A percentile compares a stretch with the other conserved stretches of the same genome.
These are phyloP conservation scores for Trichoplusia ni DNA, from an alignment of 1,140 invertebrate species.

Conservation along the genomic window DNA sequence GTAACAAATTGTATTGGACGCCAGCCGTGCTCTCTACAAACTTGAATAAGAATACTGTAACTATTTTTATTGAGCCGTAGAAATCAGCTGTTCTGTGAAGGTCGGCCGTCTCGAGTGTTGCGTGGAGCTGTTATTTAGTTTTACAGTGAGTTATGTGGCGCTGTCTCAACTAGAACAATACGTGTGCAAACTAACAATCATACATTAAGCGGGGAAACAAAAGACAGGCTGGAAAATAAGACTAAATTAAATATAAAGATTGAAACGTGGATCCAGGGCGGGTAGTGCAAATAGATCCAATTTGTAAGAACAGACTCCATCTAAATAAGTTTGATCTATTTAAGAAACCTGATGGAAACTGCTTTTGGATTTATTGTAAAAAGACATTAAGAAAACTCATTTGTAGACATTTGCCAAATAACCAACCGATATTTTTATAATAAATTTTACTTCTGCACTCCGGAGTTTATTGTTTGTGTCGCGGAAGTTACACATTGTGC, in stretches of 20 bases:
- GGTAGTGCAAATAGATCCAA: no score
- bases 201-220: constrained; percentile 8
- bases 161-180: constrained; percentile 23
- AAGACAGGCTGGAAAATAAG: constrained; percentile 5
- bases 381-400: no score
- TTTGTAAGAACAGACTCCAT: no score
- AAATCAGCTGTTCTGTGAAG: constrained; percentile 51
- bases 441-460: no score
- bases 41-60: constrained; percentile 20
- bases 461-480: no score
- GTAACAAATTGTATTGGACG: constrained; percentile 34
- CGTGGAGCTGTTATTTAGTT: constrained; percentile 35
- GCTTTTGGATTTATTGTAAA: no score
- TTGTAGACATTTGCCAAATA: no score
- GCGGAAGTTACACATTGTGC: no score
- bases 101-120: constrained; percentile 34
- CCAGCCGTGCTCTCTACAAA: constrained; percentile 28
- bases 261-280: constrained; percentile 10
- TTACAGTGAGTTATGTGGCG: constrained; percentile 16
- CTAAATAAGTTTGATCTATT: no score
- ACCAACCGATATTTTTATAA: no score
- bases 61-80: constrained; percentile 35
- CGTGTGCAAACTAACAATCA: constrained; percentile 2
- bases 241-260: no score
- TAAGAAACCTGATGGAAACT: no score